phyloP scores from a whole-genome alignment of 2,797 vertebrate genomes.

The Eospalax fontanierii region DNA sequence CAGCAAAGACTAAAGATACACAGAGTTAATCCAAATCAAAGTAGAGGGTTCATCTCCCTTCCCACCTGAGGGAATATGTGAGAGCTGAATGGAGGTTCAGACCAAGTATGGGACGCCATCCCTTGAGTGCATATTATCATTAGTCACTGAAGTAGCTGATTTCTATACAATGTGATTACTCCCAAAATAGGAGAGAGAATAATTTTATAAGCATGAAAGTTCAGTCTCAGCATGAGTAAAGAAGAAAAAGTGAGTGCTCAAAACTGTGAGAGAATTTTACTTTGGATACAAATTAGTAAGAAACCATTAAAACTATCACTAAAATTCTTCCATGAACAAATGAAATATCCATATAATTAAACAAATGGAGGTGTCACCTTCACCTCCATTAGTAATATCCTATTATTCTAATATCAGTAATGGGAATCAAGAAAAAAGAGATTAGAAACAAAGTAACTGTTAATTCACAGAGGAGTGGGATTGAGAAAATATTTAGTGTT shows the following conservation, averaged over 20 bases:
- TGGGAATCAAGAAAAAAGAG: not conserved
- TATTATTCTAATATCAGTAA: not conserved
- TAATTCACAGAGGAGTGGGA: not conserved
- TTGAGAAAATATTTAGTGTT: not conserved
- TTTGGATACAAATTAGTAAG: not conserved
- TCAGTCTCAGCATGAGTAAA: not conserved
- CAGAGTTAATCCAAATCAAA: not conserved
- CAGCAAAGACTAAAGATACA: not conserved
- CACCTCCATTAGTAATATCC: not conserved
- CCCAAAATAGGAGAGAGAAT: not conserved
- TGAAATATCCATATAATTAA: not conserved
- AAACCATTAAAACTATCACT: not conserved
- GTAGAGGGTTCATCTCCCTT: not conserved
- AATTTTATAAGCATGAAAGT: not conserved
- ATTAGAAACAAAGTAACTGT: not conserved
- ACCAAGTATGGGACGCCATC: not conserved
- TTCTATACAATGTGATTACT: not conserved
- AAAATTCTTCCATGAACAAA: not conserved
- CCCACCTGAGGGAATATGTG: not conserved
- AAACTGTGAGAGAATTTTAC: not conserved
- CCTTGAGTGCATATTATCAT: not conserved
- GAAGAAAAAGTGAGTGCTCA: not conserved
- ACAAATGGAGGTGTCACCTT: not conserved
- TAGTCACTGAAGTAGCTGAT: not conserved
- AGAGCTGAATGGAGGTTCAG: not conserved